phyloP scores from a whole-genome alignment of 2,888 invertebrate species.

The Andrena bicolor region DNA sequence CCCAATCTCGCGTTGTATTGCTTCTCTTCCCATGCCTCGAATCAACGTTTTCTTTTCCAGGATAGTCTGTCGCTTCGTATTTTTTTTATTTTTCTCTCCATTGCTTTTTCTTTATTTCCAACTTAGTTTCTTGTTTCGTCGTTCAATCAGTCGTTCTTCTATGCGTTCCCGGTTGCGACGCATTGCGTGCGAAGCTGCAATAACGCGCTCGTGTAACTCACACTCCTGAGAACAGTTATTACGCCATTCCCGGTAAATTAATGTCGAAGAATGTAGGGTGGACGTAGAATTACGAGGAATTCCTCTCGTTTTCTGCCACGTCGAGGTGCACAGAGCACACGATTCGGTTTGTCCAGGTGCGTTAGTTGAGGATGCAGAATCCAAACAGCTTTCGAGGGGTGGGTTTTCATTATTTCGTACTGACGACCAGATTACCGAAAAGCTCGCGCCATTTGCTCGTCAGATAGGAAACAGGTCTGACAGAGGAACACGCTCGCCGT shows the following conservation, averaged over 20 bases:
- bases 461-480: background rate
- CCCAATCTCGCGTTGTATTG: background rate
- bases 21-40: background rate
- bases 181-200: background rate
- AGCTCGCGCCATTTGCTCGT: background rate
- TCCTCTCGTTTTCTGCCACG: background rate
- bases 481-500: no score
- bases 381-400: background rate
- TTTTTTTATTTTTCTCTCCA: background rate
- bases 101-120: background rate
- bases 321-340: background rate
- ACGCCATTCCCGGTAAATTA: slow-evolving; percentile 1
- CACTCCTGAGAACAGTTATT: background rate
- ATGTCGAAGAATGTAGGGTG: background rate
- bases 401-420: background rate
- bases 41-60: background rate
- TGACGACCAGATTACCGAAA: background rate
- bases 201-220: background rate
- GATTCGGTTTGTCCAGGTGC: background rate
- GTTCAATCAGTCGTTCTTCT: background rate
- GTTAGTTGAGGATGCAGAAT: no score
- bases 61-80: no score
- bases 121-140: background rate
- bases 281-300: background rate
- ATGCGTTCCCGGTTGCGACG: no score